Conservation (phyloP, 2,888 invertebrate genomes). For the Catocala fraxini region DNA sequence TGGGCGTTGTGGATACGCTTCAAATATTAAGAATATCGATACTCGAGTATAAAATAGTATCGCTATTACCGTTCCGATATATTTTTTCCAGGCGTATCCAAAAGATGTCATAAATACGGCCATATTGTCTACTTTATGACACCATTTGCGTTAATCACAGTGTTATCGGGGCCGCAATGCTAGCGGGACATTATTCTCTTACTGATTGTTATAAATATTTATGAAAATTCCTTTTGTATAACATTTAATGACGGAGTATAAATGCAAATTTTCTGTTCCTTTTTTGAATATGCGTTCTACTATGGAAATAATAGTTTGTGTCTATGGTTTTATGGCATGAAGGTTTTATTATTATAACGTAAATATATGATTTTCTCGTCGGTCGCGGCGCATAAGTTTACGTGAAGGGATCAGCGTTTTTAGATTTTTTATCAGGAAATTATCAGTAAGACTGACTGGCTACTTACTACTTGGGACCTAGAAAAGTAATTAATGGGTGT, state of each 20-base stretch:
- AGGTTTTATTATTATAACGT: no score
- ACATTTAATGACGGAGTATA: neutral
- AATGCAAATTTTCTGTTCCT: no score
- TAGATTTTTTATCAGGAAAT: no score
- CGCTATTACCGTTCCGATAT: slow-evolving; percentile 1
- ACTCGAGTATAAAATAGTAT: slow-evolving; percentile 5
- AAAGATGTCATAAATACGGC: slow-evolving; percentile 44
- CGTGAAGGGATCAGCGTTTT: no score
- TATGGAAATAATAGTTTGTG: no score
- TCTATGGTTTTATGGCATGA: no score
- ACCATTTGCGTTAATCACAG: slow-evolving; percentile 55
- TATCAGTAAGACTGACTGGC: no score
- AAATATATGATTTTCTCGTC: no score
- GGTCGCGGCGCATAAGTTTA: no score
- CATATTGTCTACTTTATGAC: slow-evolving; percentile 49
- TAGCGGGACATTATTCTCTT: slow-evolving; percentile 25
- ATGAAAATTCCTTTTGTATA: slow-evolving; percentile 8
- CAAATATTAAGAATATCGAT: slow-evolving; percentile 9
- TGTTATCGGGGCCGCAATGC: slow-evolving; percentile 30
- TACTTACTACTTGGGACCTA: no score
- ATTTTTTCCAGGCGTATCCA: slow-evolving; percentile 30
- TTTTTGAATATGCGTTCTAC: no score
- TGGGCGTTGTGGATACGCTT: slow-evolving; percentile 15
- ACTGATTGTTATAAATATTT: slow-evolving; percentile 17
- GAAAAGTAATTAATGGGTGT: no score